Evolutionary conservation across 2,797 vertebrate species (phyloP), one percentile per base, ranked within the genome.

Genomic region (Sphenopsis melanotis): DNA sequence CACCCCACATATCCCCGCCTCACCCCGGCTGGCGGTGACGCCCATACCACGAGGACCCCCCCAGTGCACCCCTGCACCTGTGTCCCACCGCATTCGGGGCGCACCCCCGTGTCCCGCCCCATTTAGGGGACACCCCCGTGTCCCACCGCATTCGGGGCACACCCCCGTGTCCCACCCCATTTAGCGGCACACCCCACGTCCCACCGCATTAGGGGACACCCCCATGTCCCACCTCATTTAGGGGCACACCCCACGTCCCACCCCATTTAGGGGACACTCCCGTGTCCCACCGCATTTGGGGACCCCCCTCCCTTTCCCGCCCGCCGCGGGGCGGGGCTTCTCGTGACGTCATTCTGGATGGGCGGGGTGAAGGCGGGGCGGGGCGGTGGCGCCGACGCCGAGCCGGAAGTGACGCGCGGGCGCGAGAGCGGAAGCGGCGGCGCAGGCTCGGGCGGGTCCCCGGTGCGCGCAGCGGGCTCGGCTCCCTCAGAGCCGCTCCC

Each of bases 391-490:
- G 20, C 53, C 15, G 53, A 14, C 30, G 16, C 70, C 12, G 53
- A 34, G 63, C 32, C 94, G 95, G 95, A 95, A 81, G 93, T 86
- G 95, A 95, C 95, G 82, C 84, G 80, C 65, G 22, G 81, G 91
- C 76, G 94, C 89, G 95, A 93, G 95, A 96, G 96, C 97, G 97
- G 97, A 97, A 97, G 97, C 96, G 96, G 97, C 95, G 96, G 97
- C 96, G 97, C 97, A 97, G 96, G 96, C 96, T 97, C 88, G 97
- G 97, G 96, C 96, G 97, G 97, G 97, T 96, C 95, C 94, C 97
- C 96, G 72, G 97, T 96, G 94, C 95, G 89, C 93, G 34, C 71
- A 89, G 90, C 89, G 95, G 75, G 87, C 92, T 95, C 81, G 90
- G 91, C 86, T 92, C 65, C 64, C 76, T 46, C 81, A 78, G 90